Conservation (phyloP, 2,888 invertebrate species). For the Brachylomia viminalis region DNA sequence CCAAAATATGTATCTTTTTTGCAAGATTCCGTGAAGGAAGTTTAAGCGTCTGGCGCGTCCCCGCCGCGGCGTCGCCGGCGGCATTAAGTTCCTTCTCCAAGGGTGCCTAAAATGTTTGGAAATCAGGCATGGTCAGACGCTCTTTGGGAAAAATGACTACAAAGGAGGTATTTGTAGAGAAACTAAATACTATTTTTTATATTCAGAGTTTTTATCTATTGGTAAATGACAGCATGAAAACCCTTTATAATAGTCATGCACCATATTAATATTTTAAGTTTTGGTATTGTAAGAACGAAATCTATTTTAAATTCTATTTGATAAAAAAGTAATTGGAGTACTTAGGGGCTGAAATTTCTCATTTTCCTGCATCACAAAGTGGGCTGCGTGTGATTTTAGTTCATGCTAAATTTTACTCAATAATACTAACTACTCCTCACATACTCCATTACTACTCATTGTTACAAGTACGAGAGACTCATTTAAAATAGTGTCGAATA, state of each 20-base stretch:
- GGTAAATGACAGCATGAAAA: not conserved
- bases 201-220: not conserved
- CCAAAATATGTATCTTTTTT: slow-evolving; percentile 84
- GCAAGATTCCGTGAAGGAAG: slow-evolving; percentile 77
- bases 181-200: not conserved
- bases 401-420: no score
- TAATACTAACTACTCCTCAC: no score
- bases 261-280: not conserved
- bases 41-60: slow-evolving; percentile 78
- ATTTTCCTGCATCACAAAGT: no score
- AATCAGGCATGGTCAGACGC: slow-evolving; percentile 4
- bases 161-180: not conserved
- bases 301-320: no score
- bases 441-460: no score
- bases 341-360: no score
- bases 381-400: no score
- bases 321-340: no score
- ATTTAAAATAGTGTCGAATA: no score
- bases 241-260: no score
- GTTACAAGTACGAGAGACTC: no score
- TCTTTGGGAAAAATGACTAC: not conserved
- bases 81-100: slow-evolving; percentile 72
- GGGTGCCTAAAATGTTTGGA: slow-evolving; percentile 71
- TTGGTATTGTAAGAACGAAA: no score
- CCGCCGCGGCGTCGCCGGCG: slow-evolving; percentile 81